These are phyloP conservation scores for Ascaphus truei DNA, from an alignment of 2,113 vertebrate genomes.

Conservation along the genomic window DNA sequence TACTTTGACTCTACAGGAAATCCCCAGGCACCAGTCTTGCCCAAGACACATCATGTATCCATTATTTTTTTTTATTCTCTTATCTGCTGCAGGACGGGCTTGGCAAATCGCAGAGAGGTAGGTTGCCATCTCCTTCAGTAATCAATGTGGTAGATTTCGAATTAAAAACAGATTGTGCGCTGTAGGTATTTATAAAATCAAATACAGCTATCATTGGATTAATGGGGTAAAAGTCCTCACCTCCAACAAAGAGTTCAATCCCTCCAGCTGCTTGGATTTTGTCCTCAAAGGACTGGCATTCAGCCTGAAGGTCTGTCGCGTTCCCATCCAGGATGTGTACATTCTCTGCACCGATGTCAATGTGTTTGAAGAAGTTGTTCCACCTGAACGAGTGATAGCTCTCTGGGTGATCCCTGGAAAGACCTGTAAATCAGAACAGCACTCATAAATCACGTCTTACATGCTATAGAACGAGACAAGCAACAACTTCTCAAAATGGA, in stretches of 20 bases:
- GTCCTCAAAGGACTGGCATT: slow-evolving; percentile 81
- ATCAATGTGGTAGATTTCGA: too few species aligned
- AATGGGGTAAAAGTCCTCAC: slow-evolving; percentile 64
- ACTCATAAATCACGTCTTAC: background rate
- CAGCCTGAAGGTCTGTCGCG: slow-evolving; percentile 69
- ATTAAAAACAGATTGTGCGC: too few species aligned
- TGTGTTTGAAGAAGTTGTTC: slow-evolving; percentile 94
- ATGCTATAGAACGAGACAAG: background rate
- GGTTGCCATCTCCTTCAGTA: too few species aligned
- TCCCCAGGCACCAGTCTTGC: too few species aligned
- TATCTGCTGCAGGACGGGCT: too few species aligned
- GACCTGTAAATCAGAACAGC: slow-evolving; percentile 61
- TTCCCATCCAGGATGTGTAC: slow-evolving; percentile 89
- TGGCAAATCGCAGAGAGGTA: too few species aligned
- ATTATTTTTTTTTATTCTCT: too few species aligned
- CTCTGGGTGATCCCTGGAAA: slow-evolving; percentile 85
- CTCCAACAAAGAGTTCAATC: slow-evolving; percentile 93
- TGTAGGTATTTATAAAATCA: too few species aligned
- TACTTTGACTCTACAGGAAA: too few species aligned
- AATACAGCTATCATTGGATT: too few species aligned
- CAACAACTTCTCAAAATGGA: background rate
- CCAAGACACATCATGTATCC: too few species aligned
- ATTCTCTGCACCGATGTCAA: slow-evolving; percentile 81
- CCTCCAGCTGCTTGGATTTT: slow-evolving; percentile 88
- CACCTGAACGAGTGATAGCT: slow-evolving; percentile 98